Evolutionary conservation across 2,113 vertebrate genomes (phyloP).

Genomic region (Phainopepla nitens): DNA sequence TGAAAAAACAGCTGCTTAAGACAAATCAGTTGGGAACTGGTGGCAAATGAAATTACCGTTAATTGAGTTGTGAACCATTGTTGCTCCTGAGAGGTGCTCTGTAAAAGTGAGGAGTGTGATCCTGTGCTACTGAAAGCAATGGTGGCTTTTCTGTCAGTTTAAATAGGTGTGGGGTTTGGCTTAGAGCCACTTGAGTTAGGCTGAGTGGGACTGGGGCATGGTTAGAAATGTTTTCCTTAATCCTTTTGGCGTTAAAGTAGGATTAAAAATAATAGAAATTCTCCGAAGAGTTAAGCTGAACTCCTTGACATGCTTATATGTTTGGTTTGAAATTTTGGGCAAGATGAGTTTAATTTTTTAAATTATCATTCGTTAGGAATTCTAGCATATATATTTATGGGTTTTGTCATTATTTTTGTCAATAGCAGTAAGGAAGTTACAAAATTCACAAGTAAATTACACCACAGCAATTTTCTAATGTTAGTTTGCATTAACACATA

Average conservation of each 20-base stretch:
- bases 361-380: background rate
- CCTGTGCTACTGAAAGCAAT: background rate
- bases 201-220: background rate
- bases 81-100: slow-evolving; percentile 22
- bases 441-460: background rate
- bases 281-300: background rate
- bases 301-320: background rate
- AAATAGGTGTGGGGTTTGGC: slow-evolving; percentile 50
- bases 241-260: slow-evolving; percentile 10
- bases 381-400: background rate
- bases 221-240: slow-evolving; percentile 8
- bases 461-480: background rate
- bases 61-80: slow-evolving; percentile 29
- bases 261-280: slow-evolving; percentile 30
- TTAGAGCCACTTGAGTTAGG: slow-evolving; percentile 19
- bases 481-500: background rate
- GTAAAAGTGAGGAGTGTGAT: background rate
- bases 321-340: background rate
- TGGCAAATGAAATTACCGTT: slow-evolving; percentile 26
- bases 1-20: background rate
- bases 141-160: background rate
- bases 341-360: background rate
- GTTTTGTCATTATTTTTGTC: background rate
- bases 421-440: background rate
- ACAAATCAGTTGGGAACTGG: background rate